phyloP scores from a whole-genome alignment of 2,888 invertebrate species.

The Troides oblongomaculatus region DNA sequence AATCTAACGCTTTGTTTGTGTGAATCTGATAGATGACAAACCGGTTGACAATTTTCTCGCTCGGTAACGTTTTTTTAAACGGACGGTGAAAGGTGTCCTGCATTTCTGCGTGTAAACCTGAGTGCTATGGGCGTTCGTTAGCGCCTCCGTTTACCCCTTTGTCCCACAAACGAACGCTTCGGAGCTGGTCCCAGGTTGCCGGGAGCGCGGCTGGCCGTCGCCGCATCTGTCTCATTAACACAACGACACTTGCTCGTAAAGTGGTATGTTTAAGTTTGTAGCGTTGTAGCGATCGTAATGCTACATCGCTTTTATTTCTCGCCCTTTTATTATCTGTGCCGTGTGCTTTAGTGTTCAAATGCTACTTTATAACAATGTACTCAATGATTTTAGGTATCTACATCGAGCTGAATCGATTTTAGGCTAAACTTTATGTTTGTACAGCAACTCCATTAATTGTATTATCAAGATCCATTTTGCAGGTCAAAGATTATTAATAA shows the following conservation, averaged over 20 bases:
- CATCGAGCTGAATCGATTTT: too few species aligned
- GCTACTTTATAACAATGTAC: too few species aligned
- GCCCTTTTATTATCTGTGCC: too few species aligned
- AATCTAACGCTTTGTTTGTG: conserved; percentile 8
- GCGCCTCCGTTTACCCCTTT: conserved; percentile 30
- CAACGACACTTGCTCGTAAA: conserved; percentile 33
- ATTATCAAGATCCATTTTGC: too few species aligned
- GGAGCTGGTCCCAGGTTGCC: conserved; percentile 15
- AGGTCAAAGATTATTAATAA: too few species aligned
- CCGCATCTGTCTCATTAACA: conserved; percentile 40
- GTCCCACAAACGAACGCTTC: conserved; percentile 31
- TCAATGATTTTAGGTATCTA: too few species aligned
- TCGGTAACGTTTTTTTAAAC: conserved; percentile 11
- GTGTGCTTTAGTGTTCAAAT: too few species aligned
- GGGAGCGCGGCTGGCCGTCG: conserved; percentile 34
- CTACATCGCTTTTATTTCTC: too few species aligned
- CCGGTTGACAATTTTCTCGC: conserved; percentile 21
- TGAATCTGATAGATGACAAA: conserved; percentile 20
- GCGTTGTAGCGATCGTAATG: conserved; percentile 17
- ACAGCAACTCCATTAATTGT: too few species aligned
- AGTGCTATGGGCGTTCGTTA: conserved; percentile 28
- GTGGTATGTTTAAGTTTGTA: conserved; percentile 24
- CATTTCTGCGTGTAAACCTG: conserved; percentile 25
- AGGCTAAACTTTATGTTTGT: too few species aligned
- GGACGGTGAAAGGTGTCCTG: conserved; percentile 16